phyloP scores from a whole-genome alignment of 1,140 invertebrate genomes.

The Ostrea denselamellosa region DNA sequence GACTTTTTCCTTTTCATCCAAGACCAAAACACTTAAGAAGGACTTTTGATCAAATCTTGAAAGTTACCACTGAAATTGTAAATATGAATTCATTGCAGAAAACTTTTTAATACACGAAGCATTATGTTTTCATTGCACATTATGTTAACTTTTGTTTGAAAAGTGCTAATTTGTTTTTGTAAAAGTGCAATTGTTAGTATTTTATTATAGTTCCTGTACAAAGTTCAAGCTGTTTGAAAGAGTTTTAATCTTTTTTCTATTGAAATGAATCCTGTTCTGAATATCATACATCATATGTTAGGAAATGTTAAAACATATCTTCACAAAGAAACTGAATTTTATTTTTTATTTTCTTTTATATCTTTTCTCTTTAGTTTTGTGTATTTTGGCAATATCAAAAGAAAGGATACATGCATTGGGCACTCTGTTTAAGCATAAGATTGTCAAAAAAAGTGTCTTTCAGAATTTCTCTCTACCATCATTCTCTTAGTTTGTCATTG shows the following conservation, averaged over 20 bases:
- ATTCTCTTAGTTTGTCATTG: not conserved
- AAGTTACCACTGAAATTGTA: not conserved
- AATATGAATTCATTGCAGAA: not conserved
- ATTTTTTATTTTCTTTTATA: not conserved
- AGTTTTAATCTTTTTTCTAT: not conserved
- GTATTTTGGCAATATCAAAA: not conserved
- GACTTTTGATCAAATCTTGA: not conserved
- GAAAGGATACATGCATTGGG: not conserved
- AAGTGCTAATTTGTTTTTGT: slow-evolving; percentile 8
- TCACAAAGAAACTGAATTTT: not conserved
- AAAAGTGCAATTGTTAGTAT: slow-evolving; percentile 22
- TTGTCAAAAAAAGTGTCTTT: not conserved
- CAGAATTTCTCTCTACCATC: not conserved
- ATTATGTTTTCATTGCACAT: slow-evolving; percentile 8
- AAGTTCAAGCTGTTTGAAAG: not conserved
- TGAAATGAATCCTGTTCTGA: not conserved
- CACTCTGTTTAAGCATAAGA: not conserved
- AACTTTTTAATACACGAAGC: not conserved
- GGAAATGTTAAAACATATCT: not conserved
- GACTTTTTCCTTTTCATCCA: not conserved
- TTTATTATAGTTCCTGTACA: slow-evolving; percentile 25
- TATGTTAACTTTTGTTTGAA: not conserved
- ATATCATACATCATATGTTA: not conserved
- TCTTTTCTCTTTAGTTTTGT: not conserved
- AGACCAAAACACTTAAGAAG: not conserved